phyloP scores from a whole-genome alignment of 1,140 invertebrate species.

The Drosophila subpulchrella region DNA sequence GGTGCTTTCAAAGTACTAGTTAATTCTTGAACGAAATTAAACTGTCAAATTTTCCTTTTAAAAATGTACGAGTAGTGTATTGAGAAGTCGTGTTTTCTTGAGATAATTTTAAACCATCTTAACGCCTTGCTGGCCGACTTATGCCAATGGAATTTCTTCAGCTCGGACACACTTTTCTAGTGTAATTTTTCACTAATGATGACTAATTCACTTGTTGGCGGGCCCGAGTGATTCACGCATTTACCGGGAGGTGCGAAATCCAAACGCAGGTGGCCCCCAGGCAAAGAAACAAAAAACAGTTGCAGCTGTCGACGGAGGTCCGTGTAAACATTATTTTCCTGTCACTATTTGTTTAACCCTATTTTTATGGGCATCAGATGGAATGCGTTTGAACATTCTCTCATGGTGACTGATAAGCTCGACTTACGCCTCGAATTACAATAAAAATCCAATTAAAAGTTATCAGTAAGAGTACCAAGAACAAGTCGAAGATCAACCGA shows the following conservation, averaged over 20 bases:
- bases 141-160: conserved; percentile 67
- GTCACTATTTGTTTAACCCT: conserved; percentile 18
- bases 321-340: conserved; percentile 34
- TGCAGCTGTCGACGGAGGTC: conserved; percentile 31
- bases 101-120: conserved; percentile 1
- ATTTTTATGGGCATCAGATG: conserved; percentile 12
- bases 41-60: too few species aligned
- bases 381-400: conserved; percentile 17
- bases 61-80: background rate
- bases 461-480: conserved; percentile 52
- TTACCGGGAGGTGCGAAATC: conserved; percentile 55
- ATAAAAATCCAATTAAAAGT: conserved; percentile 73
- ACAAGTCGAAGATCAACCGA: conserved; percentile 32
- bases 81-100: background rate
- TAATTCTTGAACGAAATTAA: too few species aligned
- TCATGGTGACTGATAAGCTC: conserved; percentile 42
- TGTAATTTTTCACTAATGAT: conserved; percentile 76
- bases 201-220: conserved; percentile 65
- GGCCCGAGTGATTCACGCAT: conserved; percentile 66
- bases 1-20: too few species aligned
- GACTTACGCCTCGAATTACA: conserved; percentile 57
- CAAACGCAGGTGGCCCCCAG: conserved; percentile 49
- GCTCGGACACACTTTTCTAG: conserved; percentile 58
- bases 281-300: conserved; percentile 15
- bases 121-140: conserved; percentile 46